Percentiles rank a stretch among this genome's conserved stretches.
Evolutionary conservation across 2,113 vertebrate species (phyloP).

Genomic region (Oryzias melastigma): DNA sequence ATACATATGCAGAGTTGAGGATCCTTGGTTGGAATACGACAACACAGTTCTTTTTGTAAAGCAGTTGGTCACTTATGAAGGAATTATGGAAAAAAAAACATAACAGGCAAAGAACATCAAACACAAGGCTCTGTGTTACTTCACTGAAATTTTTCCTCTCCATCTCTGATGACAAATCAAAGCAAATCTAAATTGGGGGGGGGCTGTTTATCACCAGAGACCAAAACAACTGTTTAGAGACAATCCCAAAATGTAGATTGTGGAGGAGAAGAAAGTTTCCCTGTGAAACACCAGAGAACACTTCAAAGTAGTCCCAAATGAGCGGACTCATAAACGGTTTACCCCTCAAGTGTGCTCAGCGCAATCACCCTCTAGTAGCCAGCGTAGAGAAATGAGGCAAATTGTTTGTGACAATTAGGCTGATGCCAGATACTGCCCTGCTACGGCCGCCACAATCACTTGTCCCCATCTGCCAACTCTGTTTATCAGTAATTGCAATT

Average conservation of each 20-base stretch:
- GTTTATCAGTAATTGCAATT: slow-evolving; percentile 82
- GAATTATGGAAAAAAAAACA: background rate
- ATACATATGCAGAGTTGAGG: slow-evolving; percentile 19
- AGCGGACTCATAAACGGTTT: slow-evolving; percentile 67
- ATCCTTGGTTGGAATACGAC: slow-evolving; percentile 6
- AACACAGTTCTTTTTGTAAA: background rate
- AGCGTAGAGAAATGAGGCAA: slow-evolving; percentile 60
- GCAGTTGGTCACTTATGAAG: slow-evolving; percentile 1
- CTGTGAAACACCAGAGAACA: slow-evolving; percentile 60
- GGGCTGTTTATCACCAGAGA: slow-evolving; percentile 45
- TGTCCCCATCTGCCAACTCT: slow-evolving; percentile 72
- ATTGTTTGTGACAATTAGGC: slow-evolving; percentile 81
- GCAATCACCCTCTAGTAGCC: slow-evolving; percentile 55
- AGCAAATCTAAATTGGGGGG: slow-evolving; percentile 38
- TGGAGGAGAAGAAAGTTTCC: slow-evolving; percentile 23
- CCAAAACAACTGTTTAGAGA: slow-evolving; percentile 69
- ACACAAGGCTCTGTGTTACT: slow-evolving; percentile 4
- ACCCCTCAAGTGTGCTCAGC: slow-evolving; percentile 63
- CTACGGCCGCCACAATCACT: slow-evolving; percentile 64
- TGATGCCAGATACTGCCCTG: slow-evolving; percentile 79
- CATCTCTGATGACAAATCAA: slow-evolving; percentile 52
- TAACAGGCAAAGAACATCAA: slow-evolving; percentile 37
- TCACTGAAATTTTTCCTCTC: slow-evolving; percentile 15
- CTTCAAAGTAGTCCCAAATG: slow-evolving; percentile 77
- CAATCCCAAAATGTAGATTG: slow-evolving; percentile 59